Evolutionary conservation across 2,888 invertebrate species (phyloP).

Genomic region (Melanostoma scalare): DNA sequence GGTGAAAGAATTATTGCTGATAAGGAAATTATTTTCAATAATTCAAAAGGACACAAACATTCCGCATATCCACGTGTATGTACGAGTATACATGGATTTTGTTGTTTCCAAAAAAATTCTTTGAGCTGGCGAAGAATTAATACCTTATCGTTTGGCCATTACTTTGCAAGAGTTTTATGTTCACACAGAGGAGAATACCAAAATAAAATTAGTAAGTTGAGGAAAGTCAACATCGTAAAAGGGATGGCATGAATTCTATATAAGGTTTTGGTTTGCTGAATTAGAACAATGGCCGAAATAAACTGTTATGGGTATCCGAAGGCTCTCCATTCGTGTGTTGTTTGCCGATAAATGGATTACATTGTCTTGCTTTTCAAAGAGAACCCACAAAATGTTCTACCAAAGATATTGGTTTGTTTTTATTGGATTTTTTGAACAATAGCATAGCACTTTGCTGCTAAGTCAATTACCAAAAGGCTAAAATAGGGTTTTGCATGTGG

Average conservation of each 20-base stretch:
- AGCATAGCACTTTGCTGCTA: too few relatives aligned
- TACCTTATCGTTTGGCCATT: slow-evolving; percentile 25
- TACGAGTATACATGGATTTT: not conserved
- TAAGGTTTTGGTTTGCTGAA: not conserved
- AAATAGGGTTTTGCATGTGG: too few relatives aligned
- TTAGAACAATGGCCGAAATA: slow-evolving; percentile 29
- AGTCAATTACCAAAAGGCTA: too few relatives aligned
- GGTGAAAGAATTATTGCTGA: not conserved
- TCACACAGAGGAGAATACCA: not conserved
- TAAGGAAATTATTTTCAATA: slow-evolving; percentile 1
- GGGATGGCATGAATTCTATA: slow-evolving; percentile 15
- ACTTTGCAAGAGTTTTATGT: slow-evolving; percentile 4
- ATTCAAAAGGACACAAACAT: slow-evolving; percentile 14
- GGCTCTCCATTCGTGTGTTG: not conserved
- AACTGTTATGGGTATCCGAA: slow-evolving; percentile 13
- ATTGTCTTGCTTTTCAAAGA: slow-evolving; percentile 3
- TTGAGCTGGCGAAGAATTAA: not conserved
- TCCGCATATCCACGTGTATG: too few relatives aligned
- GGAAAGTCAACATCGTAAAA: not conserved
- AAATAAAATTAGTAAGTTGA: not conserved
- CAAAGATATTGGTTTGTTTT: not conserved
- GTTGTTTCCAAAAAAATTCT: slow-evolving; percentile 2
- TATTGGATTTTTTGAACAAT: too few relatives aligned
- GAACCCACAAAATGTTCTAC: not conserved
- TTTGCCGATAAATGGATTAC: slow-evolving; percentile 34